Evolutionary conservation across 1,140 invertebrate genomes (phyloP).

Genomic region (Nixonia krombeini): DNA sequence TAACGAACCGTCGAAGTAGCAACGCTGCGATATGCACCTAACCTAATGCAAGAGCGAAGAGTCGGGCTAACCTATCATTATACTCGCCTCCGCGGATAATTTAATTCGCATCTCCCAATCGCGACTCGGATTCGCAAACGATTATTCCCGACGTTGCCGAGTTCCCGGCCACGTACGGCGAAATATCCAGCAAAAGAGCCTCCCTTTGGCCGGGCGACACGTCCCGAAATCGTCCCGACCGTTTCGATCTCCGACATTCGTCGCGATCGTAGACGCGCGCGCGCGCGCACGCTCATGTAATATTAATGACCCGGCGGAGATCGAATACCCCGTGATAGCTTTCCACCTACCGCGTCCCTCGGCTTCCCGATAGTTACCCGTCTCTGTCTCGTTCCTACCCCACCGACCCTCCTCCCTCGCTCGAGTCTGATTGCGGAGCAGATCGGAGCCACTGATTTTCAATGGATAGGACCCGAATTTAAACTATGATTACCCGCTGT

Average conservation of each 20-base stretch:
- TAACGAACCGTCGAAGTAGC: slow-evolving; percentile 42
- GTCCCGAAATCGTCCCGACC: no score
- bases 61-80: slow-evolving; percentile 43
- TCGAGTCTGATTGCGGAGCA: slow-evolving; percentile 67
- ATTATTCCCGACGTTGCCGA: background rate
- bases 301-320: slow-evolving; percentile 69
- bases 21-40: slow-evolving; percentile 27
- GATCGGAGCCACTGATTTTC: slow-evolving; percentile 70
- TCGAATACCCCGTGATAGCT: slow-evolving; percentile 69
- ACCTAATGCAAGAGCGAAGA: slow-evolving; percentile 29
- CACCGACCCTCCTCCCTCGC: slow-evolving; percentile 52
- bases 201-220: no score
- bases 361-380: slow-evolving; percentile 16
- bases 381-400: slow-evolving; percentile 37
- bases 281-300: slow-evolving; percentile 68
- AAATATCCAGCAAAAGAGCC: no score
- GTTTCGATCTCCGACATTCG: slow-evolving; percentile 66
- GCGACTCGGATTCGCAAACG: background rate
- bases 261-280: slow-evolving; percentile 60
- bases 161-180: background rate
- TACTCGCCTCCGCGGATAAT: slow-evolving; percentile 39
- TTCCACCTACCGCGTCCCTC: slow-evolving; percentile 37
- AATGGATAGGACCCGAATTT: slow-evolving; percentile 71
- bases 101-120: slow-evolving; percentile 36
- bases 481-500: slow-evolving; percentile 72